Evolutionary conservation across 2,888 invertebrate species (phyloP).

Genomic region (Plemyria rubiginata): DNA sequence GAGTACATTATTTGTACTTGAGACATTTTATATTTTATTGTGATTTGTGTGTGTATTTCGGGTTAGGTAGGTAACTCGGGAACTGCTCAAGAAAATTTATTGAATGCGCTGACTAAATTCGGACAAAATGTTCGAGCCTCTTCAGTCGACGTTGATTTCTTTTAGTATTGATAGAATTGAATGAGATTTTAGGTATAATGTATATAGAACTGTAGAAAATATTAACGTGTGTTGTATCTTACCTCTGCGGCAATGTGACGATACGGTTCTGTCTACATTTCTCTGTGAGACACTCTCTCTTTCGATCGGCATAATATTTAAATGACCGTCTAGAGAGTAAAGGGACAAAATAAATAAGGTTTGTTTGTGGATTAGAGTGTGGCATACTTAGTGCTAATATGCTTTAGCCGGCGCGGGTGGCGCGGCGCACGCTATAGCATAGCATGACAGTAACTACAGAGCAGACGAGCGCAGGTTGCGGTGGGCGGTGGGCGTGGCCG

Average conservation of each 20-base stretch:
- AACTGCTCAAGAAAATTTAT: constrained; percentile 32
- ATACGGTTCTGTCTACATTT: constrained; percentile 84
- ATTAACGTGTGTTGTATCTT: constrained; percentile 74
- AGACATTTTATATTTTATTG: constrained; percentile 18
- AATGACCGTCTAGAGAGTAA: constrained; percentile 89
- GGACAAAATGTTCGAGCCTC: constrained; percentile 10
- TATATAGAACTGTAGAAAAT: constrained; percentile 61
- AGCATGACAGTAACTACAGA: constrained; percentile 84
- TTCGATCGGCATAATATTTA: constrained; percentile 83
- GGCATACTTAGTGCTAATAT: constrained; percentile 79
- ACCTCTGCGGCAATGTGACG: constrained; percentile 82
- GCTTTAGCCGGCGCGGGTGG: constrained; percentile 46
- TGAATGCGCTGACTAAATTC: constrained; percentile 11
- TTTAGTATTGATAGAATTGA: constrained; percentile 10
- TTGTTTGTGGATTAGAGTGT: constrained; percentile 79
- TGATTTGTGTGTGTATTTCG: constrained; percentile 30
- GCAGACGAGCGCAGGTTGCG: constrained; percentile 84
- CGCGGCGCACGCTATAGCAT: constrained; percentile 70
- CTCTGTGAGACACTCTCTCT: constrained; percentile 83
- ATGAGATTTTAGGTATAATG: constrained; percentile 28
- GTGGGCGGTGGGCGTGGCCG: constrained; percentile 83
- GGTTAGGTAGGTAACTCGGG: constrained; percentile 34
- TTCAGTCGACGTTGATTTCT: constrained; percentile 13
- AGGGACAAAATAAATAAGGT: constrained; percentile 86
- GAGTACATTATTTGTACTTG: constrained; percentile 5